Conservation (phyloP, 2,113 vertebrate genomes). For the Colius striatus region DNA sequence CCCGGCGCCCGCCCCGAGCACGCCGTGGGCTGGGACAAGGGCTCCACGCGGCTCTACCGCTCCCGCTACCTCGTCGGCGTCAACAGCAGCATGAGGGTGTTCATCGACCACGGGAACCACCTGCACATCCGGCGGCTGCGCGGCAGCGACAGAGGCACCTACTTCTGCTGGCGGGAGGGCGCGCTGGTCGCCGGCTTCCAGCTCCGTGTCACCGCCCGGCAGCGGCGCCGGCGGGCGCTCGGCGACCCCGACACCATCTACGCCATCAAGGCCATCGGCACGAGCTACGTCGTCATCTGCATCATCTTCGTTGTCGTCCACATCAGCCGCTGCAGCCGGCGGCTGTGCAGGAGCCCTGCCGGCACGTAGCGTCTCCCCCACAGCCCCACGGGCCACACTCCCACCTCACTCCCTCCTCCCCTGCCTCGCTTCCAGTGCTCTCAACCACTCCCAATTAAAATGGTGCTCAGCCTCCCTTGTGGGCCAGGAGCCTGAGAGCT, state of each 20-base stretch:
- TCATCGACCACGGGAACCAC: constrained; percentile 87
- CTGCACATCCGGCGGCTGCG: constrained; percentile 81
- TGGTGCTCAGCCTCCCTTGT: not conserved
- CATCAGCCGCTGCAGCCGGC: not conserved
- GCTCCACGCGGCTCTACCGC: constrained; percentile 75
- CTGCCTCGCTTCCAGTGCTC: not conserved
- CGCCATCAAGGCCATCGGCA: constrained; percentile 62
- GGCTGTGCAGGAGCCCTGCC: not conserved
- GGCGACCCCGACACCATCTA: constrained; percentile 74
- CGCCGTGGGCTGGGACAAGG: constrained; percentile 91
- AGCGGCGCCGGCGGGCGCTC: not conserved
- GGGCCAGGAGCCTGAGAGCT: accelerated
- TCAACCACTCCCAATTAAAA: too few species aligned
- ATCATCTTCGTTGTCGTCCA: constrained; percentile 69
- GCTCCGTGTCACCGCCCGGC: constrained; percentile 65
- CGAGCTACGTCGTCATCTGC: constrained; percentile 59
- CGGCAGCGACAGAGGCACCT: constrained; percentile 76
- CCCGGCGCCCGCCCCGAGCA: constrained; percentile 81
- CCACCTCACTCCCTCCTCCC: accelerated
- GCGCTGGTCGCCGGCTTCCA: constrained; percentile 76
- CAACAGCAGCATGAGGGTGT: constrained; percentile 70
- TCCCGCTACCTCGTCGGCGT: constrained; percentile 63
- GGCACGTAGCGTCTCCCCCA: not conserved
- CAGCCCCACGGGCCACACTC: accelerated
- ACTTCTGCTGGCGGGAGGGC: constrained; percentile 91